These are phyloP conservation scores for Lerema accius DNA, from an alignment of 1,140 invertebrate genomes.

Conservation along the genomic window DNA sequence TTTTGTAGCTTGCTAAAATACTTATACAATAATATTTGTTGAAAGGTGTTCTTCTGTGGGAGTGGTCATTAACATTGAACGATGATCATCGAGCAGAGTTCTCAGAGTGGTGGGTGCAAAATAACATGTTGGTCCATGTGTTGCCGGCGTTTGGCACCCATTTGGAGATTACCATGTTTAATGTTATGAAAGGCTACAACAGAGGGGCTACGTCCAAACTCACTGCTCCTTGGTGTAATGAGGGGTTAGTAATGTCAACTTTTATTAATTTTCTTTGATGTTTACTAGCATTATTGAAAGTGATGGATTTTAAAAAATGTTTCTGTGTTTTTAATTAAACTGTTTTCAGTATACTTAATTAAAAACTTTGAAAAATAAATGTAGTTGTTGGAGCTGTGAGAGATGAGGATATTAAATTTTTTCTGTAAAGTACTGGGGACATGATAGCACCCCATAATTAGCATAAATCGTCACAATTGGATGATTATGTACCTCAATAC, in stretches of 20 bases:
- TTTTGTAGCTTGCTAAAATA: too few relatives aligned
- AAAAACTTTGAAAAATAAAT: too few relatives aligned
- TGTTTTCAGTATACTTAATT: too few relatives aligned
- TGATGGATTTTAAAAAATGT: too few relatives aligned
- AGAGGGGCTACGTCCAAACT: conserved; percentile 84
- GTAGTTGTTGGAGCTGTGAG: too few relatives aligned
- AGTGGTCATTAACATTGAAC: conserved; percentile 84
- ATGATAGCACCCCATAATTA: too few relatives aligned
- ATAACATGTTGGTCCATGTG: conserved; percentile 86
- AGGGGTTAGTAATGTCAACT: conserved; percentile 76
- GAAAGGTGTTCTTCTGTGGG: conserved; percentile 82
- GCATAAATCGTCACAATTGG: too few relatives aligned
- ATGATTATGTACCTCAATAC: too few relatives aligned
- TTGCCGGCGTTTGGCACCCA: conserved; percentile 86
- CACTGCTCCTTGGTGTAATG: conserved; percentile 85
- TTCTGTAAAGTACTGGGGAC: too few relatives aligned
- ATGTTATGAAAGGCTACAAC: conserved; percentile 86
- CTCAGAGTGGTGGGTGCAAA: conserved; percentile 85
- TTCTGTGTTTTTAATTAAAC: too few relatives aligned
- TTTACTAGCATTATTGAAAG: too few relatives aligned
- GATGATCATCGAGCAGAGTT: conserved; percentile 75
- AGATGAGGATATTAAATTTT: too few relatives aligned
- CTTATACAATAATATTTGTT: background rate
- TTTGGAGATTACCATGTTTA: conserved; percentile 88
- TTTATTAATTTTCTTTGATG: background rate